phyloP scores from a whole-genome alignment of 2,113 vertebrate species.

The Gallinago paraguaiae region DNA sequence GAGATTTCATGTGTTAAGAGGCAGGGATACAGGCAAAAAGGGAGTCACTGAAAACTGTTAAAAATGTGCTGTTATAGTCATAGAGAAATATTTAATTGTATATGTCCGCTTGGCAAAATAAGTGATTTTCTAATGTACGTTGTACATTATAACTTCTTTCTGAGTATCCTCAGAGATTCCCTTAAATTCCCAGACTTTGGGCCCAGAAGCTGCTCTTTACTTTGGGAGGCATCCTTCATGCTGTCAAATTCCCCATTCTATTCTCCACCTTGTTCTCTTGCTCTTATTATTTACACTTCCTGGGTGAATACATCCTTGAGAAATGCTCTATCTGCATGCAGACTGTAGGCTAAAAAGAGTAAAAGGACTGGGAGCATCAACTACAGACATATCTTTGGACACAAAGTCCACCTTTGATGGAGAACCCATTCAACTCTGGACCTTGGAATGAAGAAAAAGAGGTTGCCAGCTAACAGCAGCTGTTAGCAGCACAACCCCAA shows the following conservation, averaged over 20 bases:
- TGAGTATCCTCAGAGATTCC: neutral
- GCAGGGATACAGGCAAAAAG: neutral
- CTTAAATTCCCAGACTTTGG: neutral
- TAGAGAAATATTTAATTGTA: neutral
- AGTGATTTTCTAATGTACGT: neutral
- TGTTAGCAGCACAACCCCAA: neutral
- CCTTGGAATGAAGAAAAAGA: neutral
- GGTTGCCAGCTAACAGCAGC: neutral
- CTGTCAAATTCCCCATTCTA: neutral
- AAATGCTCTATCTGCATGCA: neutral
- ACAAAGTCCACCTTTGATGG: neutral
- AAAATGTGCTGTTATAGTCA: neutral
- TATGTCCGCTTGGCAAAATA: neutral
- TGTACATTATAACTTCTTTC: neutral
- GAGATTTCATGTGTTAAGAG: neutral
- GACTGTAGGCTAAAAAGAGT: neutral
- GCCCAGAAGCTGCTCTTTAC: neutral
- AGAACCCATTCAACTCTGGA: neutral
- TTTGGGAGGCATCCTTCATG: neutral
- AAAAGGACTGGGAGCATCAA: neutral
- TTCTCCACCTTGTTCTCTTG: neutral
- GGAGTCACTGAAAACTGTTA: neutral
- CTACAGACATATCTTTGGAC: neutral
- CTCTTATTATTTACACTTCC: neutral
- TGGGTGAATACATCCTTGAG: neutral